Evolutionary conservation across 2,113 vertebrate species (phyloP).

Genomic region (Vicugna pacos): DNA sequence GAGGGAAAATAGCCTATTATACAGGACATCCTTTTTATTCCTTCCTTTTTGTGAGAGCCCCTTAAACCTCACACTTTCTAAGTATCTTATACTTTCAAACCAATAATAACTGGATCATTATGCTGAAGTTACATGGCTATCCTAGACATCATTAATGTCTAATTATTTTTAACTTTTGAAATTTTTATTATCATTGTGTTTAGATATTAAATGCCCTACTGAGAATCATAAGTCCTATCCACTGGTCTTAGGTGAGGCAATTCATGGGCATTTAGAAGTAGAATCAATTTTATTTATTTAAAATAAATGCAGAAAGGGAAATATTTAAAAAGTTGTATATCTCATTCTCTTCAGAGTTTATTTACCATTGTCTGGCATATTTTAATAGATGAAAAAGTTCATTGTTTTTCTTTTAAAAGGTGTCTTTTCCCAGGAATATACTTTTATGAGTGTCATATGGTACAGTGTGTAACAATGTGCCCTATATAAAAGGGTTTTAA

Average conservation of each 20-base stretch:
- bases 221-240: neutral
- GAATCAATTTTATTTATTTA: neutral
- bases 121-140: slow-evolving; percentile 24
- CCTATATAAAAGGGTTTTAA: neutral
- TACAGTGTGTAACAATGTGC: neutral
- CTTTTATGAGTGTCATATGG: slow-evolving; percentile 21
- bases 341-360: neutral
- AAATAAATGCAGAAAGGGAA: slow-evolving; percentile 41
- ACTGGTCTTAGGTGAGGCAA: neutral
- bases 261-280: slow-evolving; percentile 34
- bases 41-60: neutral
- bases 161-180: slow-evolving; percentile 61
- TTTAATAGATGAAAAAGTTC: slow-evolving; percentile 1
- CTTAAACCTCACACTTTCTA: slow-evolving; percentile 24
- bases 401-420: neutral
- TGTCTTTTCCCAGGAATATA: neutral
- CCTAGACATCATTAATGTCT: neutral
- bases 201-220: neutral
- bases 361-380: neutral
- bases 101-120: neutral
- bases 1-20: neutral
- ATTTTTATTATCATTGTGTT: slow-evolving; percentile 40
- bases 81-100: neutral
- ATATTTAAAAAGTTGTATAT: neutral
- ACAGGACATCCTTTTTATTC: neutral